Conservation (phyloP, 2,888 invertebrate genomes). For the Ditula angustiorana region DNA sequence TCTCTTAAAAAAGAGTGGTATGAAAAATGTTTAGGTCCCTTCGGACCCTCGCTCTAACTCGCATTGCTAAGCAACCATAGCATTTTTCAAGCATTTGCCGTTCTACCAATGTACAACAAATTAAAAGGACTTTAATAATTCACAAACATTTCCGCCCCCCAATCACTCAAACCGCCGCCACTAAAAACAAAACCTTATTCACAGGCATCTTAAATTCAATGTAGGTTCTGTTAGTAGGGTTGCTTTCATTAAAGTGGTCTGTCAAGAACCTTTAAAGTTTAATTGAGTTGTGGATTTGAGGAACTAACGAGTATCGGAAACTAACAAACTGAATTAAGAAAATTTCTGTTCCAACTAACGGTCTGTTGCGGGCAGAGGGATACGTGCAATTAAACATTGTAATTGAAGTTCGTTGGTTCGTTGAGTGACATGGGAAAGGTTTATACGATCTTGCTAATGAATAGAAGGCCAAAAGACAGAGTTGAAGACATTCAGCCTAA, state of each 20-base stretch:
- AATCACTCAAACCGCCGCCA: neutral
- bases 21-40: constrained; percentile 3
- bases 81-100: constrained; percentile 28
- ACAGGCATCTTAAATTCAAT: neutral
- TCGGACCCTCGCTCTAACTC: constrained; percentile 6
- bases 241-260: constrained; percentile 63
- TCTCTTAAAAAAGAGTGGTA: neutral
- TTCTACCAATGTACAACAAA: constrained; percentile 40
- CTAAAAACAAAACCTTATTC: constrained; percentile 5
- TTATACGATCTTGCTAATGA: constrained; percentile 18
- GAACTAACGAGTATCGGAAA: constrained; percentile 67
- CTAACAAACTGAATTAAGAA: constrained; percentile 63
- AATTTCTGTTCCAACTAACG: constrained; percentile 50
- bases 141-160: constrained; percentile 40
- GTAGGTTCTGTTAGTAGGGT: constrained; percentile 33
- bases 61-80: constrained; percentile 34
- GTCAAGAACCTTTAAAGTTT: constrained; percentile 73
- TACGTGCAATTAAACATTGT: constrained; percentile 36
- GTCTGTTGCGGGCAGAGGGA: constrained; percentile 41
- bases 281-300: constrained; percentile 76
- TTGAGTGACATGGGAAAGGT: constrained; percentile 13
- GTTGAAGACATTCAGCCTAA: neutral
- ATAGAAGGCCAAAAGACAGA: neutral
- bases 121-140: constrained; percentile 43
- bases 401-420: constrained; percentile 28